phyloP scores from a whole-genome alignment of 1,140 invertebrate genomes.

The Forficula auricularia region DNA sequence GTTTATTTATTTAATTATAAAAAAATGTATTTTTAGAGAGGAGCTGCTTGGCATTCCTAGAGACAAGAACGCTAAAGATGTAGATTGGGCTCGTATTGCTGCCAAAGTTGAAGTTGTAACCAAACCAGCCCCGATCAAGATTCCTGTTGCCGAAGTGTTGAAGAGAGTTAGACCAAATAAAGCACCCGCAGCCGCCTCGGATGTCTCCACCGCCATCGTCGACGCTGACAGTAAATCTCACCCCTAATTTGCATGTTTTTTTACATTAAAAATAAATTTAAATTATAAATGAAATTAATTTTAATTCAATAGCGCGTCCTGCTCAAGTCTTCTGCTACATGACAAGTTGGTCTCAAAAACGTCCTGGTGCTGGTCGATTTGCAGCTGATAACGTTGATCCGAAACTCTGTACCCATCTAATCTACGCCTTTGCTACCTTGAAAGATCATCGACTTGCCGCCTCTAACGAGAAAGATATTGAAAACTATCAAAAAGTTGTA shows the following conservation, averaged over 20 bases:
- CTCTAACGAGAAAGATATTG: conserved; percentile 57
- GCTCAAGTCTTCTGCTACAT: conserved; percentile 82
- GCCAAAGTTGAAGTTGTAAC: conserved; percentile 37
- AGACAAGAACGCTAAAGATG: conserved; percentile 60
- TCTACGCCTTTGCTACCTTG: conserved; percentile 81
- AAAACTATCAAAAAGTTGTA: conserved; percentile 69
- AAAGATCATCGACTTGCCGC: conserved; percentile 66
- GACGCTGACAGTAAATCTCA: conserved; percentile 29
- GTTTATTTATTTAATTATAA: not conserved
- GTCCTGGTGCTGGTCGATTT: conserved; percentile 70
- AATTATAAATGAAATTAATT: too few relatives aligned
- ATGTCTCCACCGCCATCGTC: conserved; percentile 7
- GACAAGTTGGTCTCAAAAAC: conserved; percentile 84
- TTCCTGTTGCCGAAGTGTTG: conserved; percentile 53
- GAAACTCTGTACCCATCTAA: conserved; percentile 74
- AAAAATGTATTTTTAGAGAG: conserved; percentile 37
- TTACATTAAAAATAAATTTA: not conserved
- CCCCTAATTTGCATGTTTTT: too few relatives aligned
- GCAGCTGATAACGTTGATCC: conserved; percentile 73
- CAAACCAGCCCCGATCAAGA: conserved; percentile 62
- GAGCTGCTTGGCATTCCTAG: conserved; percentile 67
- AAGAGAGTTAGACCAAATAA: conserved; percentile 28
- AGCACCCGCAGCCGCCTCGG: not conserved
- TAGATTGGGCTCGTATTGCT: conserved; percentile 66
- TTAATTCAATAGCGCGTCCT: conserved; percentile 40